phyloP scores from a whole-genome alignment of 2,888 invertebrate genomes.

The Tholera decimalis region DNA sequence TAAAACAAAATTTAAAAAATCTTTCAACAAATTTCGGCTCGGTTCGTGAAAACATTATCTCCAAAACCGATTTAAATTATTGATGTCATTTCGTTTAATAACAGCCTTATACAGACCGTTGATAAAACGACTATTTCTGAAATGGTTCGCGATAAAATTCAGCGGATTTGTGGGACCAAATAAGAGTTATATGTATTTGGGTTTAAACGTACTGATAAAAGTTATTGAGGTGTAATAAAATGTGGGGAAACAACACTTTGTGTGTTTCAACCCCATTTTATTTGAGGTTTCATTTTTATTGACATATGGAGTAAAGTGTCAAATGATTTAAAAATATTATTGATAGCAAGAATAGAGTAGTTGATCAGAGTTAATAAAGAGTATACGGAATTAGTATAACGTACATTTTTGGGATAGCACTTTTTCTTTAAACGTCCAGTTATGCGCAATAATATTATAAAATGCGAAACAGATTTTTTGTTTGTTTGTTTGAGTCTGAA shows the following conservation, averaged over 20 bases:
- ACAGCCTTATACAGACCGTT: constrained; percentile 11
- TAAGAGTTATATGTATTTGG: constrained; percentile 39
- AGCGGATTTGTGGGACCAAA: constrained; percentile 13
- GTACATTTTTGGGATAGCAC: no score
- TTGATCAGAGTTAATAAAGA: neutral
- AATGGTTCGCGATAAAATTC: constrained; percentile 20
- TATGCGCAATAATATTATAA: no score
- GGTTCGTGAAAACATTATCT: constrained; percentile 37
- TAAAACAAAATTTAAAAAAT: constrained; percentile 16
- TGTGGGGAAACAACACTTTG: constrained; percentile 9
- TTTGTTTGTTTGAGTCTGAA: no score
- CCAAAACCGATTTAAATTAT: constrained; percentile 41
- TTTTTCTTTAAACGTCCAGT: no score
- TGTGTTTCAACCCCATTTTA: constrained; percentile 33
- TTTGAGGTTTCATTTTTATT: constrained; percentile 9
- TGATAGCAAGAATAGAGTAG: neutral
- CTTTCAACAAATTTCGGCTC: constrained; percentile 5
- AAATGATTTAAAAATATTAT: neutral
- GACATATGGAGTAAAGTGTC: neutral
- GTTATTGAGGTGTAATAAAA: constrained; percentile 45
- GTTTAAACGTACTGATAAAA: constrained; percentile 30
- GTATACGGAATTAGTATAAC: no score
- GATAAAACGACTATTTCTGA: constrained; percentile 11
- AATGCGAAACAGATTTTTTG: no score
- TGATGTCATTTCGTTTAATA: constrained; percentile 25